Conservation (phyloP, 2,113 vertebrate species). For the Heterotis niloticus region DNA sequence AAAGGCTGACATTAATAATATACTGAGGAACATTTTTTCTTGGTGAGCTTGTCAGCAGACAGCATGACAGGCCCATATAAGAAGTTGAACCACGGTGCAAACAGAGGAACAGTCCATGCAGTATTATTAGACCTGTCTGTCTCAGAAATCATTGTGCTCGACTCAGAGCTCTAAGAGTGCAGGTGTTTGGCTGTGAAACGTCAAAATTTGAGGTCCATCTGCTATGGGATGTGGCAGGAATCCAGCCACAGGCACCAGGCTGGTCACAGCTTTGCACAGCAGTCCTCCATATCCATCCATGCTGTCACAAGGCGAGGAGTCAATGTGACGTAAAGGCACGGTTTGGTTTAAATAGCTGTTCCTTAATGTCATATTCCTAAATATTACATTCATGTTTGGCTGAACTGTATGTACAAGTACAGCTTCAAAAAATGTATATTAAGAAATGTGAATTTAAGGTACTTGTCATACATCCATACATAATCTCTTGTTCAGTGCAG, state of each 20-base stretch:
- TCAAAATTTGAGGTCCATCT: background rate
- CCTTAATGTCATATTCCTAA: no score
- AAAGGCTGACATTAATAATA: no score
- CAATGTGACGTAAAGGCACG: background rate
- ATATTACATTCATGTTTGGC: no score
- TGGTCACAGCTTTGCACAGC: background rate
- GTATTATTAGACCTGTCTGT: background rate
- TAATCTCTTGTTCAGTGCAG: no score
- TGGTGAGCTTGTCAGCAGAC: no score
- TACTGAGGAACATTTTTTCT: no score
- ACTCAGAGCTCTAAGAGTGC: background rate
- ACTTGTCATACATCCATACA: no score
- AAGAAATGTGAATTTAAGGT: no score
- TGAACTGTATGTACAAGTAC: no score
- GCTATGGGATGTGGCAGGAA: background rate
- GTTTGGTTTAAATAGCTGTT: background rate
- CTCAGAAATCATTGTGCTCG: background rate
- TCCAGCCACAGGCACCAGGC: background rate
- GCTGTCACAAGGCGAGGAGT: background rate
- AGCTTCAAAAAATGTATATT: no score
- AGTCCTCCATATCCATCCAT: background rate
- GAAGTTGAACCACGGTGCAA: background rate
- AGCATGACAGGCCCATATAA: no score
- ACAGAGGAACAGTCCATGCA: background rate
- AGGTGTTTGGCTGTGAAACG: background rate